Base-by-base conservation (phyloP, 2,888 invertebrate species). In the Drosophila fulvimacula region DNA sequence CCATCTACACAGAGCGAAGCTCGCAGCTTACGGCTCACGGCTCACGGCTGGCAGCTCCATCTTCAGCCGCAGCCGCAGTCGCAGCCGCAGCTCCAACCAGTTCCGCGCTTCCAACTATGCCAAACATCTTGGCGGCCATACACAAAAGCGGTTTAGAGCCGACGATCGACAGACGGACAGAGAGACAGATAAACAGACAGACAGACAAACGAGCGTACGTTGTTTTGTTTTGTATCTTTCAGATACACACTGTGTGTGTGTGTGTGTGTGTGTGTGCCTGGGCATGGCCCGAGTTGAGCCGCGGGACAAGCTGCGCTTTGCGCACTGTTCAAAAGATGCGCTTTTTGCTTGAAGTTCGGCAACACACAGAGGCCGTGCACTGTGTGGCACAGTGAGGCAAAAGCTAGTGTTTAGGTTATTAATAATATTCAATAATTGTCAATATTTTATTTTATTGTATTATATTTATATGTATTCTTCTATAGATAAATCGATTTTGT, bases 101-200 rank as follows among this genome's bases (percentile, higher is more conserved):
- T 83, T 83, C 82, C 82, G 82, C 81, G 82, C 69, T 79, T 75
- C 71, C 85, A 85, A 82, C 85, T 86, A 85, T 85, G 87, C 87
- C 87, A 85, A 86, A 69, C 87, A 85, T 85, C 82, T 84, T 69
- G 79, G 73, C 81, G 77, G 81, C 77, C 81, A 81, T 78, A 76
- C 76, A 86, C 87, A 86, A 86, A 85, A 85, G 86, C 86, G 82
- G 86, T 84, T 86, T 81, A 74, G 64, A 84, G 79, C 68, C 78
- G 70, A 76, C 75, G 75, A 76, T 74, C 75, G 72, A 75, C 67
- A 57, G 75, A 64, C 67, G 38, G 36, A 44, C 60, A 27, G 57
- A 44, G 49, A 42, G 65, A 72, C 48, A 60, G 67, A 64, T 24
- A 57, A 42, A 70, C 78, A 36, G 53, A 52, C 60, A 57, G 61